Base-by-base conservation (phyloP, 2,797 vertebrate species). In the Danio choprae region DNA sequence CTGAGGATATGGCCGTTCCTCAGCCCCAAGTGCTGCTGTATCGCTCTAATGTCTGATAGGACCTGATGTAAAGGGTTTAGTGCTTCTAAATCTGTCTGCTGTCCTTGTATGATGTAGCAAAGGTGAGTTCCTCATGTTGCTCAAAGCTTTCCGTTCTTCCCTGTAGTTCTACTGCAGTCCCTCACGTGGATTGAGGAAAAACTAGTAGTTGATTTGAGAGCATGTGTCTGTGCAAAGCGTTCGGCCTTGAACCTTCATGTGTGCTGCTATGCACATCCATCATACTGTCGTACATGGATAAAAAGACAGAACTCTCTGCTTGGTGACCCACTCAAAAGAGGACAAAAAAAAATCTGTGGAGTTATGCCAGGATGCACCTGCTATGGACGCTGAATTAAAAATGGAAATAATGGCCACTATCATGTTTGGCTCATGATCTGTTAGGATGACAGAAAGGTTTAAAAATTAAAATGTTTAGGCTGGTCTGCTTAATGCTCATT, bases 1-100 rank as follows among this genome's bases (percentile, higher is more conserved):
- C 93, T 89, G 87, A 80, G 77, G 86, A 90, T 91, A 87, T 92
- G 89, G 48, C 62, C 18, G 58, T 76, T 75, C 56, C 77, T 79
- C 58, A 75, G 48, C 62, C 29, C 71, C 44, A 59, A 78, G 72
- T 75, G 56, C 22, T 74, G 64, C 16, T 9, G 51, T 9, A 62
- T 59, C 51, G 11, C 22, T 58, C 40, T 68, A 67, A 78, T 79
- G 63, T 29, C 62, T 64, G 41, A 69, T 62, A 18, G 18, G 10
- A 22, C 43, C 22, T 60, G 29, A 15, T 58, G n/a, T 58, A 9
- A 18, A 50, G 43, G 1, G 29, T 38, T 64, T 18, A 63, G 67
- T 50, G 65, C 7, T 60, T 43, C 22, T 68, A 67, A 68, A 68
- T 50, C 69, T 56, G 7, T 36, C 77, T 62, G 16, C 53, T 22